phyloP scores from a whole-genome alignment of 2,113 vertebrate genomes.

The Colaptes auratus region DNA sequence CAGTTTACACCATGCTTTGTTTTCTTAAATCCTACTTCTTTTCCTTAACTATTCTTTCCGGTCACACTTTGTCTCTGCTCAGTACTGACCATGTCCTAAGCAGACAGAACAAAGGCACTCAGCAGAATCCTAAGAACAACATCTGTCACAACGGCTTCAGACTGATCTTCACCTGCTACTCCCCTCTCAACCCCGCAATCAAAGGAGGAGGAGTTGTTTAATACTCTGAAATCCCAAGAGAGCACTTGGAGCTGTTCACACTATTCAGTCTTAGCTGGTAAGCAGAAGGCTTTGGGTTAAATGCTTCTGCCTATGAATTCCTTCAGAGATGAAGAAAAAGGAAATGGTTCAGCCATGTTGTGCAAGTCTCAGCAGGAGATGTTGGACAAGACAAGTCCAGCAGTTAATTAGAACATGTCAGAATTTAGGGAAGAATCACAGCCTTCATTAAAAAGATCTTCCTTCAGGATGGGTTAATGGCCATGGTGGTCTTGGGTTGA shows the following conservation, averaged over 20 bases:
- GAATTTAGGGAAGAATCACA: not conserved
- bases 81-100: not conserved
- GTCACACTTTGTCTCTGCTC: not conserved
- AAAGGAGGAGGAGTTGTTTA: not conserved
- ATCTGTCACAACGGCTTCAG: not conserved
- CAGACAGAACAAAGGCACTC: not conserved
- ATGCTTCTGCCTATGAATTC: not conserved
- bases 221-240: not conserved
- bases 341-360: not conserved
- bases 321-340: not conserved
- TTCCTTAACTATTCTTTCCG: not conserved
- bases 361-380: not conserved
- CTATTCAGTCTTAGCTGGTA: not conserved
- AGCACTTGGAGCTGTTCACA: not conserved
- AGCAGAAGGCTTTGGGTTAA: not conserved
- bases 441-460: not conserved
- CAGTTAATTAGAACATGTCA: not conserved
- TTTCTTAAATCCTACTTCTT: not conserved
- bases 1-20: not conserved
- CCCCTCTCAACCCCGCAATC: not conserved
- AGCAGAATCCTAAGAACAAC: not conserved
- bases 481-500: too few relatives aligned
- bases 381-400: not conserved
- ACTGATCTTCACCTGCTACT: not conserved
- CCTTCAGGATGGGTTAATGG: not conserved